These are phyloP conservation scores for Crypturellus tataupa DNA, from an alignment of 2,797 vertebrate species.

Conservation along the genomic window DNA sequence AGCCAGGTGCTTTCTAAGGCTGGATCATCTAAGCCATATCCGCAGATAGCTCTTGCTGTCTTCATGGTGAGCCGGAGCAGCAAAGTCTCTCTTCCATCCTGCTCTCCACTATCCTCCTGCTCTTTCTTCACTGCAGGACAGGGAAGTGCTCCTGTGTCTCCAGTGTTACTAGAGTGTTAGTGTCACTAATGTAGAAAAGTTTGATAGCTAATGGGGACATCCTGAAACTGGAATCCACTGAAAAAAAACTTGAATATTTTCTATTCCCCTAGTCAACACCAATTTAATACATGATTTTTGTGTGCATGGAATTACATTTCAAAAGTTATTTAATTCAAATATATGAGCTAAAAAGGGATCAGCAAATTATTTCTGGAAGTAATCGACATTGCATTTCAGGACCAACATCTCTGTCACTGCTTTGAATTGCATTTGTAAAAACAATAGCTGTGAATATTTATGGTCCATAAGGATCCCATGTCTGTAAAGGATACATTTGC, in stretches of 20 bases:
- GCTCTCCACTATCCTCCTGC: neutral
- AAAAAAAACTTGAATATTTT: neutral
- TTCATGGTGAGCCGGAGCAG: neutral
- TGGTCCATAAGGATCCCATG: accelerated
- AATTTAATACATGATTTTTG: neutral
- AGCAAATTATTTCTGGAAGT: neutral
- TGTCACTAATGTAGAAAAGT: neutral
- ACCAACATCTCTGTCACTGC: neutral
- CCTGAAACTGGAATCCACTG: neutral
- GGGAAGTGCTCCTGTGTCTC: neutral
- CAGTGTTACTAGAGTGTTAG: neutral
- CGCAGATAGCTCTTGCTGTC: neutral
- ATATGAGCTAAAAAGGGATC: accelerated
- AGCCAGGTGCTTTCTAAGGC: neutral
- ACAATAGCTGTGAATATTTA: neutral
- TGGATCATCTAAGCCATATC: neutral
- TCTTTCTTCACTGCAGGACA: neutral
- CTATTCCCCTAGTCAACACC: neutral
- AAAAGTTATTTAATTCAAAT: neutral
- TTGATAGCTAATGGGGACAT: neutral
- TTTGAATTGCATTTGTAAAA: neutral
- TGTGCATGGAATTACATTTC: neutral
- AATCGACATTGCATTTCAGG: neutral
- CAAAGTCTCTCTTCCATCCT: neutral
- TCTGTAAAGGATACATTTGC: neutral